Evolutionary conservation across 2,888 invertebrate species (phyloP).

Genomic region (Atrina japonica): DNA sequence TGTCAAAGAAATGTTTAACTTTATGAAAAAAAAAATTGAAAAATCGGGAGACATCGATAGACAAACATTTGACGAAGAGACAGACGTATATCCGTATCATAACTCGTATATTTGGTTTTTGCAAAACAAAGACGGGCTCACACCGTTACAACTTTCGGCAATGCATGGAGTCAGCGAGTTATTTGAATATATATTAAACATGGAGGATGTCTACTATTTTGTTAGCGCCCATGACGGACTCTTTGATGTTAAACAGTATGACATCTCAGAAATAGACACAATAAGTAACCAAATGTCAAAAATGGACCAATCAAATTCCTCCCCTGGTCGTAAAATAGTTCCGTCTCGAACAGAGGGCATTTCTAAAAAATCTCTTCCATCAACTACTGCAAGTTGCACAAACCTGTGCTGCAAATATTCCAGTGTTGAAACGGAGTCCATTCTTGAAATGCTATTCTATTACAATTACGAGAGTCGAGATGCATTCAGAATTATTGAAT

Average conservation of each 20-base stretch:
- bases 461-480: conserved; percentile 51
- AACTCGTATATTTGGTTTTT: conserved; percentile 61
- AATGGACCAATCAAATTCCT: too few relatives aligned
- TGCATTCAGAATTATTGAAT: conserved; percentile 62
- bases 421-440: conserved; percentile 45
- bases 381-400: too few relatives aligned
- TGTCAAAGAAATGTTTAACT: conserved; percentile 44
- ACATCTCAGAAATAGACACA: conserved; percentile 69
- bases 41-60: conserved; percentile 20
- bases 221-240: conserved; percentile 67
- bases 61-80: too few relatives aligned
- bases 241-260: conserved; percentile 65
- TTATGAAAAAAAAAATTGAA: conserved; percentile 44
- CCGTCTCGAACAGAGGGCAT: too few relatives aligned
- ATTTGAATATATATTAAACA: conserved; percentile 62
- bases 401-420: too few relatives aligned
- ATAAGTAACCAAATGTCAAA: conserved; percentile 37
- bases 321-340: too few relatives aligned
- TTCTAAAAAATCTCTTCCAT: too few relatives aligned
- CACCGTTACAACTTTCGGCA: conserved; percentile 64
- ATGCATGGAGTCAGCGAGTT: conserved; percentile 51
- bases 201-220: conserved; percentile 61
- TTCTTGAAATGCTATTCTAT: conserved; percentile 66
- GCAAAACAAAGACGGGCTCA: conserved; percentile 57
- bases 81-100: conserved; percentile 23